Conservation (phyloP, 1,140 invertebrate genomes). For the Drosophila virilis region DNA sequence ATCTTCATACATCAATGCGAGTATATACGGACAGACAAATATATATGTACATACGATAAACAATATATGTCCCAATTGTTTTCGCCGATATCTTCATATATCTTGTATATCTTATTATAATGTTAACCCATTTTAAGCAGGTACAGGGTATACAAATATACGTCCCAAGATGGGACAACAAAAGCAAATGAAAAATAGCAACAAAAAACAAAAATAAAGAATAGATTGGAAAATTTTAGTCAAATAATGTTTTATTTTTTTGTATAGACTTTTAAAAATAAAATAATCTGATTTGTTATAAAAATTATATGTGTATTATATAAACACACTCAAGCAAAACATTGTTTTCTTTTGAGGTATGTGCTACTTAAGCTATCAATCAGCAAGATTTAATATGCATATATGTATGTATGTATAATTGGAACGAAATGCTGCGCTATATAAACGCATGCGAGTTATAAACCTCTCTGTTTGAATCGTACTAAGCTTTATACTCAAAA, state of each 20-base stretch:
- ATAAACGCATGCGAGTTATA: too few relatives aligned
- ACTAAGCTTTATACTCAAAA: too few relatives aligned
- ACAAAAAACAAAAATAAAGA: constrained; percentile 15
- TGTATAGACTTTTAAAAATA: constrained; percentile 52
- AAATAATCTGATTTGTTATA: constrained; percentile 36
- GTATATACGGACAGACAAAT: too few relatives aligned
- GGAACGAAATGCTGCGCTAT: too few relatives aligned
- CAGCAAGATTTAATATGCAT: not conserved
- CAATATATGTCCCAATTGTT: not conserved
- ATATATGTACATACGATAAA: too few relatives aligned
- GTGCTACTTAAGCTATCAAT: constrained; percentile 14
- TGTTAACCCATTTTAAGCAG: not conserved
- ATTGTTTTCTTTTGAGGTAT: constrained; percentile 23
- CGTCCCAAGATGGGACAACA: not conserved
- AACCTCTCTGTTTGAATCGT: too few relatives aligned
- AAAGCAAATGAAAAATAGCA: constrained; percentile 18
- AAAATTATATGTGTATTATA: constrained; percentile 1
- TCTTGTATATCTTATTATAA: too few relatives aligned
- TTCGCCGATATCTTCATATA: too few relatives aligned
- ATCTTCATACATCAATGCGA: too few relatives aligned
- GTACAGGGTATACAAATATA: constrained; percentile 20
- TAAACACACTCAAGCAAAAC: constrained; percentile 20
- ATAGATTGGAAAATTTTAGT: constrained; percentile 37
- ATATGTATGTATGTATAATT: not conserved
- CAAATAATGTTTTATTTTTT: constrained; percentile 61